Base-by-base conservation (phyloP, 1,140 invertebrate species). In the Rhopalosiphum maidis region DNA sequence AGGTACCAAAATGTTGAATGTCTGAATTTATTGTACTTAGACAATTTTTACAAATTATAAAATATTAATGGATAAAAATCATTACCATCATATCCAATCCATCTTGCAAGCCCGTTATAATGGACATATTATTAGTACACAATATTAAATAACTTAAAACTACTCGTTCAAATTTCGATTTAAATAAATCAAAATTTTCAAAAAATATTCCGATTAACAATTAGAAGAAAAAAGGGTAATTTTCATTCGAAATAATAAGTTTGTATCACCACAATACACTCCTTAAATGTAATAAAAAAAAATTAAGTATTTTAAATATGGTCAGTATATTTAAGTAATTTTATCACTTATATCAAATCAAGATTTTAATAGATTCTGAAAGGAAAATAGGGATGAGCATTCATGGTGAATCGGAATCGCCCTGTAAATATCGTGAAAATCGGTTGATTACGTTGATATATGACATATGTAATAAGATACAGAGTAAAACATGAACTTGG, bases 401-500 rank as follows among this genome's bases (percentile, higher is more conserved):
- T 77, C 30, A 18, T n/a, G 15, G 15, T n/a, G n/a, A n/a, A 77
- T 77, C 30, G n/a, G n/a, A n/a, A 77, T 77, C 60, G 18, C n/a
- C 30, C 60, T n/a, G 30, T 77, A 77, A n/a, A 77, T 77, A 77
- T n/a, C 4, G 1, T 77, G n/a, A 77, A 77, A 77, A 1, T 23
- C 18, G 8, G 35, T 83, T 83, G 21, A 83, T 83, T 83, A 23
- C 6, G 6, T 83, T 8, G 37, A 83, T 43, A 30, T 86, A 8
- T 21, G 41, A 41, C 37, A 37, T 37, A 37, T 83, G 11, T 51
- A 51, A 51, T 51, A 18, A 51, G 15, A 51, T 43, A 30, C 2
- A 48, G 18, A 87, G 30, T 87, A 87, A 43, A 48, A 48, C 5
- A 46, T 87, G 46, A 87, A 87, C 86, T 87, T 87, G n/a, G 86